These are phyloP conservation scores for Siniperca knerii DNA, from an alignment of 2,113 vertebrate species.

Conservation along the genomic window DNA sequence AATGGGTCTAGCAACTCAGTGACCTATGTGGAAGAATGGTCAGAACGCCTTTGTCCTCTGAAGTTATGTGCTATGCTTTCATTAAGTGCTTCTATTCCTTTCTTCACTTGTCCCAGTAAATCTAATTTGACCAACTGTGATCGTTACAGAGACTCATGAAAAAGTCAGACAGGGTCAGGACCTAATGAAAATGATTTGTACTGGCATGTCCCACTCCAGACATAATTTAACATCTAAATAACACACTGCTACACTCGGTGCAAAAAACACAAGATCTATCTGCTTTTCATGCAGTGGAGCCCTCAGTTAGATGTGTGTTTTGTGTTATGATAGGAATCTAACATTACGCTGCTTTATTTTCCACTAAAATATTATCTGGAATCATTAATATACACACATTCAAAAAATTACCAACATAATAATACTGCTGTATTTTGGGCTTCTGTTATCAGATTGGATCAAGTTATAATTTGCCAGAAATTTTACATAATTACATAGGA, in stretches of 20 bases:
- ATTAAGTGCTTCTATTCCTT: conserved; percentile 50
- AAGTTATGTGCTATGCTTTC: conserved; percentile 39
- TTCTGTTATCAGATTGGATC: conserved; percentile 62
- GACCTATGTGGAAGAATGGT: conserved; percentile 31
- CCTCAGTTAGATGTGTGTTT: background rate
- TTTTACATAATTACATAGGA: conserved; percentile 74
- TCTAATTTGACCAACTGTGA: conserved; percentile 60
- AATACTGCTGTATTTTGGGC: conserved; percentile 44
- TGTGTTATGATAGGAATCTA: too few relatives aligned
- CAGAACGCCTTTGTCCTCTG: conserved; percentile 25
- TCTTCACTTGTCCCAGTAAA: conserved; percentile 55
- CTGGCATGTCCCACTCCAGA: conserved; percentile 52
- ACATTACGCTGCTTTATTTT: conserved; percentile 32
- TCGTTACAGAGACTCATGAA: conserved; percentile 45
- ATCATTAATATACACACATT: conserved; percentile 48
- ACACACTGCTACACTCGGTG: conserved; percentile 18
- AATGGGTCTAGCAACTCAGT: background rate
- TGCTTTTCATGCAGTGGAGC: conserved; percentile 13
- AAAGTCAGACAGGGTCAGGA: conserved; percentile 54
- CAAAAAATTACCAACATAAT: conserved; percentile 27
- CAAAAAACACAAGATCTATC: background rate
- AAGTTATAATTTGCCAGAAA: conserved; percentile 71
- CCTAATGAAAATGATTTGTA: conserved; percentile 61
- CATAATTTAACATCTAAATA: conserved; percentile 55
- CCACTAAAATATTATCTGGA: conserved; percentile 23